Base-by-base conservation (phyloP, 2,888 invertebrate genomes). In the Scaptomyza polygonia region DNA sequence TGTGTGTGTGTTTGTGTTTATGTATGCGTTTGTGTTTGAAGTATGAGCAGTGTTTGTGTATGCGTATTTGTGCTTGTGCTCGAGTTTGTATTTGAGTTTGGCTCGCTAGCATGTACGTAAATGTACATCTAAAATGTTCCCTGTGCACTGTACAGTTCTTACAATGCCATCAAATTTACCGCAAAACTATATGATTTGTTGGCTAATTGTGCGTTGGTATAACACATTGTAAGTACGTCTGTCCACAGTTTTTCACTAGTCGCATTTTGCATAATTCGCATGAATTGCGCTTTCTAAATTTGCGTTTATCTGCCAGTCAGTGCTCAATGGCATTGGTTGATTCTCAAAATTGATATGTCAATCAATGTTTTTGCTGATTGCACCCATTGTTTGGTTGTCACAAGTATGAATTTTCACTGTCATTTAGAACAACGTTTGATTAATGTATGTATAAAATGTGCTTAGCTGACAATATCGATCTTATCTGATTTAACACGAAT, bases 321-420 rank as follows among this genome's bases (percentile, higher is more conserved):
- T 21, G 34, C 42, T 49, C 42, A 48, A 42, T 56, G 27, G 25
- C 57, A 47, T 57, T 57, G n/a, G 63, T 57, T 49, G 32, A 45
- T 54, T 54, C 43, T 34, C 47, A 51, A 67, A 64, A 66, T 69
- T 74, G 85, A 80, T 70, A 84, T 72, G 81, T 72, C 81, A 77
- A 86, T 82, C 85, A 86, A 70, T 77, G 80, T 69, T 48, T 77
- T 64, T 59, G 59, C 70, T 73, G 86, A 86, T 79, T 67, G 62
- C 65, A 69, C 51, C 61, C 72, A 64, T 65, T 72, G 71, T 61
- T 59, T 55, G 55, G 12, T 34, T 47, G 65, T 65, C 76, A 70
- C 44, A 49, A 34, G 49, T 40, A 29, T 21, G 42, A 43, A 59
- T 34, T 36, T 43, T 75, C 43, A 53, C 48, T 70, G 55, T 55